A percentile compares a stretch with the other conserved stretches of the same genome.
phyloP scores from a whole-genome alignment of 2,888 invertebrate species.

The Synergus gifuensis region DNA sequence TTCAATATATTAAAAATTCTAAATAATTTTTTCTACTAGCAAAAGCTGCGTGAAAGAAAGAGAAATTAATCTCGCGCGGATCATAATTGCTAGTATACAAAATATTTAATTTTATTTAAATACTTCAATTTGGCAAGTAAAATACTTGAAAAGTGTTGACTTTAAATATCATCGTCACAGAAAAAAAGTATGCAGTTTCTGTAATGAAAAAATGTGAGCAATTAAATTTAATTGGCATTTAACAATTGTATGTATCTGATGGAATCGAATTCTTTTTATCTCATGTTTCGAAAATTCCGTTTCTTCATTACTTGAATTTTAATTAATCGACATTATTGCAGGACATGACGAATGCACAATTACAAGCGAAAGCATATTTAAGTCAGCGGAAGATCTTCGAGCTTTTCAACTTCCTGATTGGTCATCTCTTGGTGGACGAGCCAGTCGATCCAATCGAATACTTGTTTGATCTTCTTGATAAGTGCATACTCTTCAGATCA shows the following conservation, averaged over 20 bases:
- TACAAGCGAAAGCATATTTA: conserved; percentile 75
- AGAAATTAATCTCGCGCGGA: too few relatives aligned
- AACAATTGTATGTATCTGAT: background rate
- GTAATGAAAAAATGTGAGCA: background rate
- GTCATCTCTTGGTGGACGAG: conserved; percentile 75
- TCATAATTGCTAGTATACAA: too few relatives aligned
- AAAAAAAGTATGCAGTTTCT: background rate
- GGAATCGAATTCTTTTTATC: background rate
- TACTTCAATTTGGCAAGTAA: too few relatives aligned
- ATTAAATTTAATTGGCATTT: conserved; percentile 15
- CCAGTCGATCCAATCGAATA: conserved; percentile 78
- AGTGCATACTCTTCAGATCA: conserved; percentile 77
- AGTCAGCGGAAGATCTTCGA: conserved; percentile 76
- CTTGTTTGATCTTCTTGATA: conserved; percentile 76
- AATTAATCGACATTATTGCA: conserved; percentile 46
- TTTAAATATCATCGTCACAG: background rate
- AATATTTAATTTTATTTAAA: too few relatives aligned
- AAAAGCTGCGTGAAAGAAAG: too few relatives aligned
- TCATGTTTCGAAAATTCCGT: background rate
- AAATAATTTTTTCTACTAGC: too few relatives aligned
- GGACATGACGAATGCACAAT: conserved; percentile 66
- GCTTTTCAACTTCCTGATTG: conserved; percentile 78
- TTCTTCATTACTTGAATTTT: conserved; percentile 8
- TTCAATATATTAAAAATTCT: too few relatives aligned
- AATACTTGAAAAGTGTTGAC: background rate